Percentiles rank a stretch among this genome's conserved stretches.
Conservation (phyloP, 2,113 vertebrate species). For the Corythornis cristatus region DNA sequence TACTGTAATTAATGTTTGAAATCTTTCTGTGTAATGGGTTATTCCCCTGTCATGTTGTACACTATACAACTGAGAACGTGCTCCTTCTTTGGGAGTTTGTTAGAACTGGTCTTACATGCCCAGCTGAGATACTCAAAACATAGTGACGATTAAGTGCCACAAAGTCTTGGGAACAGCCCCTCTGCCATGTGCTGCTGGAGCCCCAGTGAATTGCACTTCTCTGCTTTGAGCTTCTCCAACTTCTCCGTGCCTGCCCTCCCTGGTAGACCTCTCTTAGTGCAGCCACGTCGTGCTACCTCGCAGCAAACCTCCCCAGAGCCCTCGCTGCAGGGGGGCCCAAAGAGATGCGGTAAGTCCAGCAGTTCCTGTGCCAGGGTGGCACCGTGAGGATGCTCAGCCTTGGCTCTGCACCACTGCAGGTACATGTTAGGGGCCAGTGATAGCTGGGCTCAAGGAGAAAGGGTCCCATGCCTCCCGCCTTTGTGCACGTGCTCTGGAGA, state of each 20-base stretch:
- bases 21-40: background rate
- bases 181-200: background rate
- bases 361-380: background rate
- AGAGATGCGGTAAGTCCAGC: background rate
- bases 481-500: background rate
- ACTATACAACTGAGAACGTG: background rate
- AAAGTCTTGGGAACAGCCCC: background rate
- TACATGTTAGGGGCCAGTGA: background rate
- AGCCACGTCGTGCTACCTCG: background rate
- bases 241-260: background rate
- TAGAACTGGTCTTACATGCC: background rate
- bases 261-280: background rate
- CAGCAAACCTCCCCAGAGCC: background rate
- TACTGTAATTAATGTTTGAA: background rate
- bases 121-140: slow-evolving; percentile 31
- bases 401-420: background rate
- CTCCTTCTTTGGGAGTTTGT: background rate
- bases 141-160: background rate
- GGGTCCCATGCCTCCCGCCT: background rate
- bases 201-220: background rate
- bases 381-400: background rate
- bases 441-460: background rate
- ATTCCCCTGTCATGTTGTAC: background rate
- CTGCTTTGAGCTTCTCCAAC: background rate
- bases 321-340: background rate